Base-by-base conservation (phyloP, 2,797 vertebrate genomes). In the Petrocephalus sullivani region DNA sequence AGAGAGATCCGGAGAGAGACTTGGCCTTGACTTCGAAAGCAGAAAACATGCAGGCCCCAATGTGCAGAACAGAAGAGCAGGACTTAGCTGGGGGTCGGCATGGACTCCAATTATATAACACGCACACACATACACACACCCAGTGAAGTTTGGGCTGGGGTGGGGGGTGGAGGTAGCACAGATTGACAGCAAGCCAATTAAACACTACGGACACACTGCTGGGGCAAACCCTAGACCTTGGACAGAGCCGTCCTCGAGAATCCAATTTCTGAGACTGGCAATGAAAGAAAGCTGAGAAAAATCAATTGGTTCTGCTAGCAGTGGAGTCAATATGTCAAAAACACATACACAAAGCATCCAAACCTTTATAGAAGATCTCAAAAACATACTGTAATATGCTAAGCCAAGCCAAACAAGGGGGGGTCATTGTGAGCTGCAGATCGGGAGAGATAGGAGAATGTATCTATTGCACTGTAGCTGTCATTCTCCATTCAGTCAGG, bases 101-200 rank as follows among this genome's bases (percentile, higher is more conserved):
- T 61, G 53, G 54, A 91, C 91, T 91, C 94, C 94, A 95, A 95
- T 95, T 95, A 95, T 94, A 78, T 60, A 81, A 88, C 61, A 64
- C 61, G 23, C 60, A 23, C 60, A 64, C 60, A 37, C 9, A 60
- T n/a, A 64, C 6, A 64, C 60, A 64, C n/a, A 64, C 60, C 21
- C 7, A 19, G 37, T 41, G 37, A 41, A 2, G 37, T 41, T 41
- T 41, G 37, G 37, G 89, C 91, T 88, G 89, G 91, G 90, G 84
- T 89, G 85, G 90, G 90, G 93, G 51, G 9, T 51, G 49, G 46
- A 46, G 87, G 21, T 51, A 28, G 10, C 37, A n/a, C 23, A 56
- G 78, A 75, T 85, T 71, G 85, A 89, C 89, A 78, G 61, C 21
- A 71, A 87, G 92, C 93, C 94, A 95, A 95, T 95, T 95, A 94